Conservation (phyloP, 1,140 invertebrate species). For the Mactra quadrangularis region DNA sequence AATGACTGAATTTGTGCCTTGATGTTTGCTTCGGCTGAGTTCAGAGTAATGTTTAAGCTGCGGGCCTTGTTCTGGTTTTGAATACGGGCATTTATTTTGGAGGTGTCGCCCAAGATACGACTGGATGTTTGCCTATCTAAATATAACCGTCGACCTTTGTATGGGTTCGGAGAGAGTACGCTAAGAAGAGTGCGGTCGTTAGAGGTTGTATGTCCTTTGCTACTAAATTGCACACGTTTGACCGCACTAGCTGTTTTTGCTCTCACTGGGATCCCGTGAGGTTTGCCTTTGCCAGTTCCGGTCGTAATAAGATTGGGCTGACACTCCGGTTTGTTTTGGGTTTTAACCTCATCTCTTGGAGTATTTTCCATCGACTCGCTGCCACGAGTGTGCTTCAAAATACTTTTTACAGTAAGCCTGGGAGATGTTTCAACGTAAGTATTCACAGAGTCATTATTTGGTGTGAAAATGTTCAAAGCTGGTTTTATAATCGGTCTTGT, state of each 20-base stretch:
- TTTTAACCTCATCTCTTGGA: neutral
- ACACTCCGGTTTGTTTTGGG: neutral
- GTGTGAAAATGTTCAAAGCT: neutral
- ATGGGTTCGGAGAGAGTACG: neutral
- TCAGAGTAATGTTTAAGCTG: neutral
- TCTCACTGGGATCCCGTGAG: conserved; percentile 28
- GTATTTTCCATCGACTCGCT: neutral
- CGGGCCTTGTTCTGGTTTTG: neutral
- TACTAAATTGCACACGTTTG: conserved; percentile 53
- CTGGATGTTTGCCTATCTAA: conserved; percentile 10
- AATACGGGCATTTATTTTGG: neutral
- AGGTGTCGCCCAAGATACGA: conserved; percentile 10
- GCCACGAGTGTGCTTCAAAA: conserved; percentile 16
- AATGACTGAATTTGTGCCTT: conserved; percentile 51
- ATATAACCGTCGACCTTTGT: conserved; percentile 31
- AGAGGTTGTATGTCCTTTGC: neutral
- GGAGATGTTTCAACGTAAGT: neutral
- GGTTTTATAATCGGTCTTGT: neutral
- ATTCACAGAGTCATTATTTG: neutral
- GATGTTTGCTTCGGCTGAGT: conserved; percentile 26
- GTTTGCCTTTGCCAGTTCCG: conserved; percentile 40
- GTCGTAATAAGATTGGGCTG: conserved; percentile 43
- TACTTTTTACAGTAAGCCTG: conserved; percentile 33
- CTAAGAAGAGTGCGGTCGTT: neutral
- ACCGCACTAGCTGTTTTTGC: conserved; percentile 34